Evolutionary conservation across 1,140 invertebrate genomes (phyloP).

Genomic region (Cotesia glomerata): DNA sequence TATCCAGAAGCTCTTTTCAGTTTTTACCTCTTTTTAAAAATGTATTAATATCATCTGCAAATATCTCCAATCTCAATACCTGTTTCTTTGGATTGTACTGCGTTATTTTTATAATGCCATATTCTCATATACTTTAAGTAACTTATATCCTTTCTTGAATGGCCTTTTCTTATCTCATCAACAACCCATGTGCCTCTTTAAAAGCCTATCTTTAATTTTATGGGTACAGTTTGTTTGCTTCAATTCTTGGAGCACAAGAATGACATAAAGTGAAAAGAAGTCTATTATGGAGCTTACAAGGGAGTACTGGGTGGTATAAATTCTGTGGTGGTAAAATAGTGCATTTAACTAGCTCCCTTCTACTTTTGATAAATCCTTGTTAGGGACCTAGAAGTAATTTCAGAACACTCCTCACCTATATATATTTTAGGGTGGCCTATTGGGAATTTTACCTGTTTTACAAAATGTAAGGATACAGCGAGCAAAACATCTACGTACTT

Average conservation of each 20-base stretch:
- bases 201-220: conserved; percentile 31
- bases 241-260: conserved; percentile 27
- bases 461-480: conserved; percentile 45
- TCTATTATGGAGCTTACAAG: conserved; percentile 16
- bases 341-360: conserved; percentile 38
- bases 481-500: conserved; percentile 50
- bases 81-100: conserved; percentile 23
- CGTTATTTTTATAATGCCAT: conserved; percentile 33
- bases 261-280: conserved; percentile 36
- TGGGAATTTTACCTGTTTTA: conserved; percentile 45
- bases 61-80: conserved; percentile 38
- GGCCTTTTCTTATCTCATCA: conserved; percentile 52
- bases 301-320: conserved; percentile 37
- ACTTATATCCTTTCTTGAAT: conserved; percentile 48
- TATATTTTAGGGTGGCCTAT: conserved; percentile 50
- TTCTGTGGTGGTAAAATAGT: conserved; percentile 34
- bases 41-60: conserved; percentile 42
- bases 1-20: conserved; percentile 43
- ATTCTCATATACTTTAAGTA: conserved; percentile 39
- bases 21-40: conserved; percentile 52
- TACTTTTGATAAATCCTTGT: conserved; percentile 12
- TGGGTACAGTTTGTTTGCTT: conserved; percentile 38
- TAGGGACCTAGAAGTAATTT: conserved; percentile 4
- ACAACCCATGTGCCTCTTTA: conserved; percentile 54
- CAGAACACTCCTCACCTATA: conserved; percentile 36